These are phyloP conservation scores for Gasteruption jaculator DNA, from an alignment of 2,888 invertebrate species.

Conservation along the genomic window DNA sequence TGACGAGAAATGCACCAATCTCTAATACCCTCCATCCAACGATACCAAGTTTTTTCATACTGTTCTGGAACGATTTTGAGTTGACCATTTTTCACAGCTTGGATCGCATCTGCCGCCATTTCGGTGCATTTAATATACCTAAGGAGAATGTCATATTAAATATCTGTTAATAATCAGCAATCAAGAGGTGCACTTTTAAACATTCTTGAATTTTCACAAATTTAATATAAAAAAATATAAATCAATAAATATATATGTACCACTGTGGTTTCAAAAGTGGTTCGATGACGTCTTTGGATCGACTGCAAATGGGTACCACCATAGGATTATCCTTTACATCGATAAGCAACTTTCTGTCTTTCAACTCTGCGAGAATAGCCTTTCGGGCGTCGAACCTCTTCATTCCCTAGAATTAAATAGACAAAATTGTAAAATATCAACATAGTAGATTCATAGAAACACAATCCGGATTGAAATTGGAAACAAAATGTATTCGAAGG, in stretches of 20 bases:
- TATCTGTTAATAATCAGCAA: background rate
- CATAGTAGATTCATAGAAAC: slow-evolving; percentile 3
- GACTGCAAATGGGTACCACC: slow-evolving; percentile 93
- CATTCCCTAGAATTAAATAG: slow-evolving; percentile 61
- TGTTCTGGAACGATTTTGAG: slow-evolving; percentile 86
- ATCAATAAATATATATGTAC: slow-evolving; percentile 61
- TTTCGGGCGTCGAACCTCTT: slow-evolving; percentile 87
- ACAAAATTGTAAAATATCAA: background rate
- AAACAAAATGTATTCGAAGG: too few relatives aligned
- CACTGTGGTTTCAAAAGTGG: slow-evolving; percentile 95
- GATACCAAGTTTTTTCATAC: slow-evolving; percentile 90
- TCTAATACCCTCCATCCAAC: slow-evolving; percentile 94
- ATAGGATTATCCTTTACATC: slow-evolving; percentile 88
- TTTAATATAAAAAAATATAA: slow-evolving; percentile 3
- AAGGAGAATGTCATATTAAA: slow-evolving; percentile 4
- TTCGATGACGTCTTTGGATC: slow-evolving; percentile 97
- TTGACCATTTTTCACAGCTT: slow-evolving; percentile 74
- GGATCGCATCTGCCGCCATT: slow-evolving; percentile 84
- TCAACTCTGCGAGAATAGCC: slow-evolving; percentile 72
- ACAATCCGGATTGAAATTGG: background rate
- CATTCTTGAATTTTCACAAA: slow-evolving; percentile 7
- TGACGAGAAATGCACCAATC: slow-evolving; percentile 99
- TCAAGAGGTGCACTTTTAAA: slow-evolving; percentile 5
- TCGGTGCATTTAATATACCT: slow-evolving; percentile 83
- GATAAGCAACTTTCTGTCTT: slow-evolving; percentile 67